phyloP scores from a whole-genome alignment of 1,140 invertebrate genomes.

The Neodiprion fabricii region DNA sequence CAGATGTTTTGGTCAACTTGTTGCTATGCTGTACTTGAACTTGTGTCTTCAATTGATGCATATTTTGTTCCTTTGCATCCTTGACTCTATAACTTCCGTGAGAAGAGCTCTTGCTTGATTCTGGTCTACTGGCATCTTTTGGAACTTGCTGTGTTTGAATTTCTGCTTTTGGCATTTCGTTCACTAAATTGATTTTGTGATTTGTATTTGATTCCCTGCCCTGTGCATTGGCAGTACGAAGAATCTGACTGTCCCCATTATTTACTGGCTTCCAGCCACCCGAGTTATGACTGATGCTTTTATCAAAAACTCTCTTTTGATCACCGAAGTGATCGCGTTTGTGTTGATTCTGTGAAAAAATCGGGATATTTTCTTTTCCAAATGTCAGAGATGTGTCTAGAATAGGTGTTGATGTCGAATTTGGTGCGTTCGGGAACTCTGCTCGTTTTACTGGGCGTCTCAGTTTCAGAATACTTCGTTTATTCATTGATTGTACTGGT shows the following conservation, averaged over 20 bases:
- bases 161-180: too few relatives aligned
- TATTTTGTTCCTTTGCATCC: too few relatives aligned
- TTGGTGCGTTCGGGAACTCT: neutral
- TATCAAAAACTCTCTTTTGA: neutral
- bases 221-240: neutral
- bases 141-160: too few relatives aligned
- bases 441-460: neutral
- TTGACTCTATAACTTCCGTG: too few relatives aligned
- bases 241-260: neutral
- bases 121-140: too few relatives aligned
- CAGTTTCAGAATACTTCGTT: neutral
- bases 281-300: neutral
- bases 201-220: too few relatives aligned
- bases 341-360: neutral
- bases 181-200: too few relatives aligned
- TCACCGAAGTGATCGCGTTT: neutral
- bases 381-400: neutral
- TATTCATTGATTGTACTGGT: neutral
- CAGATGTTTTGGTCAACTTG: neutral
- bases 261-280: neutral
- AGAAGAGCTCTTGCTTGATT: too few relatives aligned
- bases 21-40: neutral
- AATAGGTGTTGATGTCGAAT: neutral
- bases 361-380: neutral
- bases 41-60: too few relatives aligned